Conservation (phyloP, 2,888 invertebrate genomes). For the Busseola fusca region DNA sequence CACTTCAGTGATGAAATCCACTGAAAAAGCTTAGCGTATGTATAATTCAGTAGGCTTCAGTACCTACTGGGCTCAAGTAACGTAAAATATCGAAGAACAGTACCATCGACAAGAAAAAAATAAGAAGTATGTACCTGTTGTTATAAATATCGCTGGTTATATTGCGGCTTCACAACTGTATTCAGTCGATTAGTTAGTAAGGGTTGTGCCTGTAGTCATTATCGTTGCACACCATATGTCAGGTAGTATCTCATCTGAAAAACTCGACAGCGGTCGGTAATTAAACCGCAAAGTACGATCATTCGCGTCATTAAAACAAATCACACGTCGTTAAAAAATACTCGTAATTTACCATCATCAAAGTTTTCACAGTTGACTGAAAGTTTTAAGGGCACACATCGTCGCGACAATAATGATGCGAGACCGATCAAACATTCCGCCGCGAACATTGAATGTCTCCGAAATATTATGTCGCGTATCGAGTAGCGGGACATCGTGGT, state of each 20-base stretch:
- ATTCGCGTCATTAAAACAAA: conserved; percentile 20
- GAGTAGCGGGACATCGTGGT: background rate
- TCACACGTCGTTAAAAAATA: background rate
- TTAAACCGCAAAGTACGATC: conserved; percentile 21
- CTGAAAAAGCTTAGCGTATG: conserved; percentile 1
- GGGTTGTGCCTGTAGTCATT: background rate
- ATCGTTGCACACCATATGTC: conserved; percentile 6
- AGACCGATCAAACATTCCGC: background rate
- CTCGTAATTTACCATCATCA: background rate
- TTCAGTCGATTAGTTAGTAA: background rate
- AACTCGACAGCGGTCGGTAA: conserved; percentile 20
- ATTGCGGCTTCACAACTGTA: background rate
- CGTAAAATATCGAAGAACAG: too few species aligned
- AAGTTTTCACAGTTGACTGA: background rate
- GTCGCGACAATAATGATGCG: background rate
- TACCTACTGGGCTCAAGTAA: too few species aligned
- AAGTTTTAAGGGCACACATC: background rate
- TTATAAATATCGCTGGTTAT: background rate
- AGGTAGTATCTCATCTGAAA: conserved; percentile 4
- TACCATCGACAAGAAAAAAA: too few species aligned
- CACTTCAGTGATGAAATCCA: conserved; percentile 22
- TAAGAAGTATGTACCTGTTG: background rate
- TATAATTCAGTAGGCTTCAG: background rate
- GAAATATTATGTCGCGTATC: background rate
- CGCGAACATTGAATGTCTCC: too few species aligned